Conservation (phyloP, 2,113 vertebrate genomes). For the Pituophis catenifer region DNA sequence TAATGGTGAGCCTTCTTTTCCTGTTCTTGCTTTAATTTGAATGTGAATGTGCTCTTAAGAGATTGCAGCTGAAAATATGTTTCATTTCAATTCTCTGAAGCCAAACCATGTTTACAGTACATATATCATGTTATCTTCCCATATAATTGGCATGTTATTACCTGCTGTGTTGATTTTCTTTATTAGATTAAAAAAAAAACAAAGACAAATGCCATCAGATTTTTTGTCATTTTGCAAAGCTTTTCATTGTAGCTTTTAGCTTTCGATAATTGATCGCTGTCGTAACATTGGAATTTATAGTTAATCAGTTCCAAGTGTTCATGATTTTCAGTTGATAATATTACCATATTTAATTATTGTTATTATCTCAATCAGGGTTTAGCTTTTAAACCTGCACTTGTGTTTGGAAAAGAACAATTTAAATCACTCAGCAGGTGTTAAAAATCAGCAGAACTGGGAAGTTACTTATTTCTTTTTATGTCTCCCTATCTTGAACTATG, state of each 20-base stretch:
- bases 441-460: not conserved
- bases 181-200: constrained; percentile 3
- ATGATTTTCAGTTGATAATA: not conserved
- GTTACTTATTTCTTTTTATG: not conserved
- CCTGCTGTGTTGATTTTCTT: constrained; percentile 22
- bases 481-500: not conserved
- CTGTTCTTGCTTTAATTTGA: not conserved
- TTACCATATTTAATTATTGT: not conserved
- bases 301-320: not conserved
- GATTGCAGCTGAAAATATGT: not conserved
- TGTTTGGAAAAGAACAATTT: too few relatives aligned
- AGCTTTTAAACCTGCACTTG: not conserved
- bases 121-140: not conserved
- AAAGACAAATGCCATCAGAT: not conserved
- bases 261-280: not conserved
- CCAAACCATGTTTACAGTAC: not conserved
- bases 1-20: constrained; percentile 14
- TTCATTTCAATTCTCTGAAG: not conserved
- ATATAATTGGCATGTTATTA: constrained; percentile 13
- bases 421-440: not conserved
- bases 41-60: not conserved
- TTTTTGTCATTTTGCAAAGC: not conserved
- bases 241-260: not conserved
- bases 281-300: not conserved
- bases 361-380: not conserved